Base-by-base conservation (phyloP, 1,140 invertebrate genomes). In the Drosophila willistoni region DNA sequence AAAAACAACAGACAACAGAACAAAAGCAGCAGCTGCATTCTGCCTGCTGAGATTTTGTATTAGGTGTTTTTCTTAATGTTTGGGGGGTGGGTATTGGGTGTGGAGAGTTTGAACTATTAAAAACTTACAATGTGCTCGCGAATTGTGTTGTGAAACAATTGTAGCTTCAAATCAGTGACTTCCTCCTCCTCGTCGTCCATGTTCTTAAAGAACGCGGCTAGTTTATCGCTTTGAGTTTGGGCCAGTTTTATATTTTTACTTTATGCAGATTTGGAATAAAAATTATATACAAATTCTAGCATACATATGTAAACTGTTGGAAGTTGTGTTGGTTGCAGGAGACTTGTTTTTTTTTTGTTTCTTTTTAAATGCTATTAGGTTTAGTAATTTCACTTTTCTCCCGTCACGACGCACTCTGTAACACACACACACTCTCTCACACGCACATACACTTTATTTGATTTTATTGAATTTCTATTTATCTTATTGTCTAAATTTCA, bases 111-210 rank as follows among this genome's bases (percentile, higher is more conserved):
- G n/a, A 4, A 33, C 22, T 29, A 64, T 17, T 19, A 19, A 10
- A 10, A 59, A 96, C 96, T 96, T 93, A 98, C 97, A 85, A 98
- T 97, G 93, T 98, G 96, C 93, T 98, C 97, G 73, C 97, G 93
- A 67, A 98, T 96, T 90, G 97, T 98, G 91, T 98, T 98, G 93
- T 98, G 97, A 93, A 98, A 98, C 91, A 97, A 94, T 93, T 97
- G 96, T 92, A 97, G 95, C 81, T 95, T 94, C 74, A 96, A 92
- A 92, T 97, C 96, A 62, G 95, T 94, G 57, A 95, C 94, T 92
- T 95, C 94, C 90, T 96, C 96, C 68, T 94, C 93, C 69, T 94
- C 94, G 4, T 91, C 90, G 3, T 90, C 84, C 87, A 91, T 91
- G 71, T 77, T 83, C 76, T 63, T 81, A 3, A 84, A 60, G 44